Conservation (phyloP, 2,797 vertebrate genomes). For the Triplophysa bombifrons region DNA sequence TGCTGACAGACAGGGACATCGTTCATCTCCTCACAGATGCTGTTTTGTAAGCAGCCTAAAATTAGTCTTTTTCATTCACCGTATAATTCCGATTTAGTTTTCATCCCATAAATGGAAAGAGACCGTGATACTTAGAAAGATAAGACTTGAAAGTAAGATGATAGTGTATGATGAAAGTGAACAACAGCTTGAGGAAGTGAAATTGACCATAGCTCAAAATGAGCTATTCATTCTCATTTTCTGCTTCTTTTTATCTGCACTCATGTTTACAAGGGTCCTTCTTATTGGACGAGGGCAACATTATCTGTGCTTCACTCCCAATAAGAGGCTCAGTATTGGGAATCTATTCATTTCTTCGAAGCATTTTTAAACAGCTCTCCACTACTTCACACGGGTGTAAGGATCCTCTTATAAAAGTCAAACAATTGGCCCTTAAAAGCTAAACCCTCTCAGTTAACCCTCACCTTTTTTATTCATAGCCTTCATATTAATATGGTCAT, state of each 20-base stretch:
- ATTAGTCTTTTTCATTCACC: conserved; percentile 23
- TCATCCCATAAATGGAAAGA: conserved; percentile 23
- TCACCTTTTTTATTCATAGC: conserved; percentile 1
- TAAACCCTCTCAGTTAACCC: background rate
- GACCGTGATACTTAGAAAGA: background rate
- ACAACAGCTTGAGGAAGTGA: conserved; percentile 22
- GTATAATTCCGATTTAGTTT: conserved; percentile 34
- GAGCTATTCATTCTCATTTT: conserved; percentile 23
- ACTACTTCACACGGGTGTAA: conserved; percentile 3
- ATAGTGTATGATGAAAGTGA: conserved; percentile 36
- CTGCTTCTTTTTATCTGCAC: conserved; percentile 30
- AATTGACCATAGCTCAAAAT: conserved; percentile 38
- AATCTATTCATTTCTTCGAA: background rate
- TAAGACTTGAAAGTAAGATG: conserved; percentile 12
- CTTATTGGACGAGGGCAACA: background rate
- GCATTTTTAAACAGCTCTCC: background rate
- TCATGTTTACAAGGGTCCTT: conserved; percentile 36
- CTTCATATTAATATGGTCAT: background rate
- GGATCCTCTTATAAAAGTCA: conserved; percentile 23
- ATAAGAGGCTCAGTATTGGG: background rate
- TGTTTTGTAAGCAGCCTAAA: conserved; percentile 18
- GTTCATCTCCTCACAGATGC: background rate
- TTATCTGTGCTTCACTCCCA: background rate
- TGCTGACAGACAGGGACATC: background rate
- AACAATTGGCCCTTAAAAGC: conserved; percentile 21